Base-by-base conservation (phyloP, 2,113 vertebrate species). In the Psettodes erumei region DNA sequence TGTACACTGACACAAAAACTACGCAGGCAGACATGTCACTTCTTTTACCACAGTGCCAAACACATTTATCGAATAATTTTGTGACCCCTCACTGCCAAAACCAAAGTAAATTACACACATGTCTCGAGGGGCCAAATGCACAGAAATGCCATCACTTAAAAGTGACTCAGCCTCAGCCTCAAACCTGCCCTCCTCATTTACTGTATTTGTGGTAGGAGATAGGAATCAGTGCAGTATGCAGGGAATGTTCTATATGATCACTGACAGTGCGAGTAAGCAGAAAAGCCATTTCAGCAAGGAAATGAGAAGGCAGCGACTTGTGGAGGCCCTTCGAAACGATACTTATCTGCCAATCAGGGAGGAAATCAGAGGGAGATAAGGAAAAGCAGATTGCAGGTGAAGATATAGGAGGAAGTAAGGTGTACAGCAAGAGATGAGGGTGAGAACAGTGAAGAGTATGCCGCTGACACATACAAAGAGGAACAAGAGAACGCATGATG, bases 291-390 rank as follows among this genome's bases (percentile, higher is more conserved):
- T 87, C 74, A 67, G 75, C 19, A 84, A 65, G 81, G 87, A 88
- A 90, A 88, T 91, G 89, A 89, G 90, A 80, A 88, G 72, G 77
- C 86, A 88, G 78, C 30, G 60, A 70, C 81, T 87, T 88, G 83
- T 89, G 79, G 78, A 82, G 76, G 30, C 80, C 58, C 79, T 83
- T 61, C 67, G 64, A 73, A 77, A 81, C 30, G 74, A 87, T 51
- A 81, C 76, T 83, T 88, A 89, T 89, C 86, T 83, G 76, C 78
- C 86, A 89, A 90, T 89, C 90, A 86, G 59, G 55, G 40, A 65
- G 79, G 47, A 70, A 83, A 81, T 83, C 85, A 45, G 78, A 79
- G n/a, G n/a, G n/a, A n/a, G 89, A 90, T 89, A 87, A 88, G 82
- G 64, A 56, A 83, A 71, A 37, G 65, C 35, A 10, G 69, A 81